These are phyloP conservation scores for Triplophysa siluroides DNA, from an alignment of 2,113 vertebrate genomes.

Conservation along the genomic window DNA sequence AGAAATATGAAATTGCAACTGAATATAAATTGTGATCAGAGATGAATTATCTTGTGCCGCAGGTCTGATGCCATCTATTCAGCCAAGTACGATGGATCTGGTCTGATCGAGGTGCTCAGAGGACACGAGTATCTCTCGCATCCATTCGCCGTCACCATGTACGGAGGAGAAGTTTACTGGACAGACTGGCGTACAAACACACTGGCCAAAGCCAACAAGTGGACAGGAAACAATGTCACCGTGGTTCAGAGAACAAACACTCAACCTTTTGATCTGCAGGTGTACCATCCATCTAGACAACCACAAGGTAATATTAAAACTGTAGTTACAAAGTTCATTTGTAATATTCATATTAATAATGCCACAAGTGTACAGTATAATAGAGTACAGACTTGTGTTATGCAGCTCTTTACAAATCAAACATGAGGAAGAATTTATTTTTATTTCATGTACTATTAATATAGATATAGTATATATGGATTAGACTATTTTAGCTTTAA, in stretches of 20 bases:
- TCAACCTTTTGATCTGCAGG: constrained; percentile 95
- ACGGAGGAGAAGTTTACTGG: constrained; percentile 96
- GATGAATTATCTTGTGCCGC: not conserved
- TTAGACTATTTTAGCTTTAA: too few relatives aligned
- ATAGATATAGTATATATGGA: too few relatives aligned
- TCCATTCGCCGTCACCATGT: constrained; percentile 93
- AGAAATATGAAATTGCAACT: not conserved
- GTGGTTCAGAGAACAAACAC: constrained; percentile 97
- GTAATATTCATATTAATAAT: not conserved
- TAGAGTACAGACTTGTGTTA: too few relatives aligned
- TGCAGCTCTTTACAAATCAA: too few relatives aligned
- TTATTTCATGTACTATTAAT: too few relatives aligned
- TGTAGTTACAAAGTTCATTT: not conserved
- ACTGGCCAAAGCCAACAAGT: constrained; percentile 96
- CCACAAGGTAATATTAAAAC: constrained; percentile 79
- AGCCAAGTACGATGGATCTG: constrained; percentile 91
- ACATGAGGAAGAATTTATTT: too few relatives aligned
- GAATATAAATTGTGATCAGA: not conserved
- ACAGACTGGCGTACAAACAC: constrained; percentile 98
- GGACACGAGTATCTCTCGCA: constrained; percentile 95
- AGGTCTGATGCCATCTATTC: constrained; percentile 98
- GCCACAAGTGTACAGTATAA: too few relatives aligned
- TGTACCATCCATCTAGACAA: constrained; percentile 94
- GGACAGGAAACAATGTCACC: constrained; percentile 94
- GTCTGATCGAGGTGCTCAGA: constrained; percentile 93